Evolutionary conservation across 2,113 vertebrate genomes (phyloP).

Genomic region (Eulemur rufifrons): DNA sequence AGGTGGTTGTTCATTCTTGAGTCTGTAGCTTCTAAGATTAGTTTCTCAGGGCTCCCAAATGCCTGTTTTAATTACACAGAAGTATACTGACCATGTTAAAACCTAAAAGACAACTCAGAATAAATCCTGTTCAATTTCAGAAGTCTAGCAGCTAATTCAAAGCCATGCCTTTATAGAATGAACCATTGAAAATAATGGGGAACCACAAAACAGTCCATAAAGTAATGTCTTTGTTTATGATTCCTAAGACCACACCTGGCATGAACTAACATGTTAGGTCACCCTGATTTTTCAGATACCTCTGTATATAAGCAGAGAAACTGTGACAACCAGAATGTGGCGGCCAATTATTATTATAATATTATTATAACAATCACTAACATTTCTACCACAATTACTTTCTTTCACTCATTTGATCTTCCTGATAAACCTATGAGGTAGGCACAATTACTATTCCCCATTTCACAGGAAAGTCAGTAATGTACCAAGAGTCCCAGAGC

Average conservation of each 20-base stretch:
- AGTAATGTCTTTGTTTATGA: not conserved
- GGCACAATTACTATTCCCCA: not conserved
- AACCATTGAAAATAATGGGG: not conserved
- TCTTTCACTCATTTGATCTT: not conserved
- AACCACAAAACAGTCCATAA: not conserved
- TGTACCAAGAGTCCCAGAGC: not conserved
- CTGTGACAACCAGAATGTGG: not conserved
- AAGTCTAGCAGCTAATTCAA: conserved; percentile 27
- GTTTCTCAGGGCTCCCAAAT: not conserved
- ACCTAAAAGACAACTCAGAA: not conserved
- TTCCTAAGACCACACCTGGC: not conserved
- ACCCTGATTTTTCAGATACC: not conserved
- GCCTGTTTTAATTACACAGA: not conserved
- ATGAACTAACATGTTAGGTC: not conserved
- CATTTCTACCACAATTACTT: not conserved
- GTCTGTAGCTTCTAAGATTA: not conserved
- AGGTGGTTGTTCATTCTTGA: not conserved
- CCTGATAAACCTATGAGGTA: not conserved
- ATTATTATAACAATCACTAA: not conserved
- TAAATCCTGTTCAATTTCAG: not conserved
- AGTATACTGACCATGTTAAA: not conserved
- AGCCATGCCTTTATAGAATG: not conserved
- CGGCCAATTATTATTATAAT: not conserved
- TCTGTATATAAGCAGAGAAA: not conserved
- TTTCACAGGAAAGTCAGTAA: not conserved